Evolutionary conservation across 2,797 vertebrate species (phyloP).

Genomic region (Valencia hispanica): DNA sequence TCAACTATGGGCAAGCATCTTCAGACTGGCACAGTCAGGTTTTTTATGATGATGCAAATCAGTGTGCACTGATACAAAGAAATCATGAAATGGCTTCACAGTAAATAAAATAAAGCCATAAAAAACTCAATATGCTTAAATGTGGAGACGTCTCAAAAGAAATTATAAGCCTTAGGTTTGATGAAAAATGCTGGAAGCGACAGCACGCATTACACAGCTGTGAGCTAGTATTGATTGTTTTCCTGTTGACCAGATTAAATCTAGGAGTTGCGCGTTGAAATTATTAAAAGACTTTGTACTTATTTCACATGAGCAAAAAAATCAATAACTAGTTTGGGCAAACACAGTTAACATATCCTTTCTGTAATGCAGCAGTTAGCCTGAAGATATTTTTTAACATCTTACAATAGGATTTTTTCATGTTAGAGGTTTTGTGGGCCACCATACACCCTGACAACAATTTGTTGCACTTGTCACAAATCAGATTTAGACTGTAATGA

Average conservation of each 20-base stretch:
- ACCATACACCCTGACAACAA: not conserved
- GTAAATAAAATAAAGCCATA: not conserved
- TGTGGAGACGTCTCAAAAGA: not conserved
- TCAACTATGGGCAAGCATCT: too few species aligned
- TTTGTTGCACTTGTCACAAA: not conserved
- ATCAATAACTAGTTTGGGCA: conserved; percentile 69
- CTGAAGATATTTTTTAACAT: not conserved
- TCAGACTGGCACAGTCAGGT: not conserved
- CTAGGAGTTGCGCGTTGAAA: conserved; percentile 46
- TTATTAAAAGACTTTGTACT: conserved; percentile 65
- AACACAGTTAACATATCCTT: conserved; percentile 48
- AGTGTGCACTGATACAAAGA: too few species aligned
- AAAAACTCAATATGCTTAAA: not conserved
- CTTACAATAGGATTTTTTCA: not conserved
- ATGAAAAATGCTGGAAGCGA: not conserved
- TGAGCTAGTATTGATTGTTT: conserved; percentile 46
- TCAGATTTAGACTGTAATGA: not conserved
- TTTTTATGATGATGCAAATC: too few species aligned
- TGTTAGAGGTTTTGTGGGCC: not conserved
- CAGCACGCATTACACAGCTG: not conserved
- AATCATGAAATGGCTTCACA: not conserved
- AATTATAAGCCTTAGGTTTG: not conserved
- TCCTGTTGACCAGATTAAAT: conserved; percentile 63
- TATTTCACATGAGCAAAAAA: conserved; percentile 69
- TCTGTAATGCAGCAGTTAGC: not conserved